These are phyloP conservation scores for Cheumatopsyche charites DNA, from an alignment of 1,140 invertebrate genomes.

Conservation along the genomic window DNA sequence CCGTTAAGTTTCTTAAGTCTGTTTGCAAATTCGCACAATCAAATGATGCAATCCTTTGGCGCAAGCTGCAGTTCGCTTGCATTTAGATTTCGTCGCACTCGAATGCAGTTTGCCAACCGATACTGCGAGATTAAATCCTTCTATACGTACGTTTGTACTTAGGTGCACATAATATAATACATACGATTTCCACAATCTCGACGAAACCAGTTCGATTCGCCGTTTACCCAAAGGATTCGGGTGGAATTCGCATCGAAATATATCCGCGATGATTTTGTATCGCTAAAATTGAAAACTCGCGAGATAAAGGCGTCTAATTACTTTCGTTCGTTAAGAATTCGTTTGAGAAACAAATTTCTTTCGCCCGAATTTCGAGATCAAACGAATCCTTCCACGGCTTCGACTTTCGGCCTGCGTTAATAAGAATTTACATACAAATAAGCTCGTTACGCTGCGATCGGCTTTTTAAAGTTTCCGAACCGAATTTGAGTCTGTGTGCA, in stretches of 20 bases:
- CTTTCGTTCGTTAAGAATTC: background rate
- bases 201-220: background rate
- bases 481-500: too few relatives aligned
- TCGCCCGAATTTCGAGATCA: background rate
- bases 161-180: too few relatives aligned
- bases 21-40: too few relatives aligned
- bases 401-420: background rate
- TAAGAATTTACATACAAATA: slow-evolving; percentile 14
- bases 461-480: too few relatives aligned
- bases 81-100: slow-evolving; percentile 13
- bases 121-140: slow-evolving; percentile 10
- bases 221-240: slow-evolving; percentile 5
- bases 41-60: too few relatives aligned
- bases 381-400: background rate
- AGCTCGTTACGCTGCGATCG: background rate
- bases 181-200: slow-evolving; percentile 10
- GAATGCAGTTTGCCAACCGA: slow-evolving; percentile 12
- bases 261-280: background rate
- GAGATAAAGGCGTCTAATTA: background rate
- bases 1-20: too few relatives aligned
- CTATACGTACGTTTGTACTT: too few relatives aligned
- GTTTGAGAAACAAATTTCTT: slow-evolving; percentile 1
- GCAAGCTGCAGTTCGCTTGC: too few relatives aligned
- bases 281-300: background rate
- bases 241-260: background rate